A percentile compares a stretch with the other conserved stretches of the same genome.
phyloP scores from a whole-genome alignment of 2,888 invertebrate species.

The Corbicula japonica region DNA sequence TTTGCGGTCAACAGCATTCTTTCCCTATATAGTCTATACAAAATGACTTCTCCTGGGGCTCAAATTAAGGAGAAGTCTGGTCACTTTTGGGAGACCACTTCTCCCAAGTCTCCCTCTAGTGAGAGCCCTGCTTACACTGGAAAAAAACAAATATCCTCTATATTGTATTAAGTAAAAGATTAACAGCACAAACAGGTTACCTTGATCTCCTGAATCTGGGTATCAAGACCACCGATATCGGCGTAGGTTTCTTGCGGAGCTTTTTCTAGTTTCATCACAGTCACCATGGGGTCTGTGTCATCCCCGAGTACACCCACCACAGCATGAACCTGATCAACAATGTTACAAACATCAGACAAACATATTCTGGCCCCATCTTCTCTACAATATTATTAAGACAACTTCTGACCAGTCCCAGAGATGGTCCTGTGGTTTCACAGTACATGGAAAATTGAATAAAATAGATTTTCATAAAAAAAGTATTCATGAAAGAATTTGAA shows the following conservation, averaged over 20 bases:
- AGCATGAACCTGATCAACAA: conserved; percentile 97
- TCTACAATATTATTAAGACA: too few species aligned
- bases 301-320: conserved; percentile 99
- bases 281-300: conserved; percentile 99
- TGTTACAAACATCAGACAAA: too few species aligned
- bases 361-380: too few species aligned
- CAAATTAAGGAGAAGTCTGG: too few species aligned
- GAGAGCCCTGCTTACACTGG: neutral
- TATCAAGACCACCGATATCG: conserved; percentile 98
- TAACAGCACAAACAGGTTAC: too few species aligned
- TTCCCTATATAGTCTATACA: too few species aligned
- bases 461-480: neutral
- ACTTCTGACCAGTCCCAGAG: too few species aligned
- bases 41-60: too few species aligned
- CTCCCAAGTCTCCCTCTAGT: neutral
- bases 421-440: too few species aligned
- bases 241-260: conserved; percentile 99
- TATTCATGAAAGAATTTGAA: too few species aligned
- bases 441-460: too few species aligned
- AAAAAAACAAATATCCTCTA: neutral
- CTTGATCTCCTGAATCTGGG: conserved; percentile 98
- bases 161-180: neutral
- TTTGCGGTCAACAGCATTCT: too few species aligned
- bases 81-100: neutral
- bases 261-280: conserved; percentile 99